Evolutionary conservation across 2,113 vertebrate species (phyloP), one percentile per base, ranked within the genome.

Genomic region (Sinocyclocheilus anophthalmus): DNA sequence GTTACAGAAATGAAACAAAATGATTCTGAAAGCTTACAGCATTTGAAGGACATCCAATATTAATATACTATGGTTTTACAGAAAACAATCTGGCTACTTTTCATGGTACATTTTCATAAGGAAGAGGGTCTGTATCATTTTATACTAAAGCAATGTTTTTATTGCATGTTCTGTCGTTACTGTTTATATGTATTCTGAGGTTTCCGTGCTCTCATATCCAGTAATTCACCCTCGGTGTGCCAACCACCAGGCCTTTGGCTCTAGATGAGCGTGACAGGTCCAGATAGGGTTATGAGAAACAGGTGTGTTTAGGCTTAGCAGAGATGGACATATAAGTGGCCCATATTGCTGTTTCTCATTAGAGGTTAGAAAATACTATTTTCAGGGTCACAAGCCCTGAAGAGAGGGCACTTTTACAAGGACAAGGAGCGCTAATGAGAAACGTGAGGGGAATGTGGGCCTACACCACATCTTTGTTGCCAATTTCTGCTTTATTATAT

Each of bases 311-410:
- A 86, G 86, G 88, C 88, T 89, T 81, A 80, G 70, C 70, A 85
- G 37, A 70, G 76, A 39, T 73, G 50, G 77, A 26, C 59, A 77
- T 69, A 70, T 24, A 75, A 82, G 33, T 72, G 73, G 81, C 18
- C 0, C 76, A 57, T 39, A 57, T 84, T 88, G 16, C 90, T 94
- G 93, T 45, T 91, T 92, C 81, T 86, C 57, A 93, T 93, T 93
- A 95, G 59, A 50, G 78, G 86, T 80, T 67, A 73, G 67, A 67
- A 59, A 91, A 85, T 84, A 90, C 76, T 84, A 88, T 94, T 93
- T 93, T 93, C 89, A 86, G 92, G 93, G 92, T 94, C 92, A 92
- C 48, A 79, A 85, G 86, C 75, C 77, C 79, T 84, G 89, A 63
- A 84, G 89, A 92, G 86, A 84, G 89, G 88, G 86, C 91, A 90